Conservation (phyloP, 1,140 invertebrate genomes). For the Drosophila pallidifrons region DNA sequence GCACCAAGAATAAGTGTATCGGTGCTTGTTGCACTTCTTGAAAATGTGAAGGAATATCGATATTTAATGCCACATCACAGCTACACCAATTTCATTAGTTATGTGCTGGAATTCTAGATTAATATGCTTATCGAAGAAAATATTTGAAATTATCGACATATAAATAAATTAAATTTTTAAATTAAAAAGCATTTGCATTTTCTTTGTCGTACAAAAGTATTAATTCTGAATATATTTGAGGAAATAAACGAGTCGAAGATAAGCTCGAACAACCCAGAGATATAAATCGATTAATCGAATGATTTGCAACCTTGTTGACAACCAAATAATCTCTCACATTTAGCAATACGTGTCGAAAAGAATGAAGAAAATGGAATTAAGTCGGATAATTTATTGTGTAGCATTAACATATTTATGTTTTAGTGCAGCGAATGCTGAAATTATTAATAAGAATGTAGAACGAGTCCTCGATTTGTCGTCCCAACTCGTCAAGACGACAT, state of each 20-base stretch:
- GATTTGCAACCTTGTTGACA: neutral
- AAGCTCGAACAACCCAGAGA: neutral
- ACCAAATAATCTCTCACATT: slow-evolving; percentile 6
- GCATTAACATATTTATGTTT: slow-evolving; percentile 20
- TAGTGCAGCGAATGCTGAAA: slow-evolving; percentile 74
- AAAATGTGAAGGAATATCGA: neutral
- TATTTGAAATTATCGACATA: no score
- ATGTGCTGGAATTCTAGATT: neutral
- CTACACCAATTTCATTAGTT: neutral
- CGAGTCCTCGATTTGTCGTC: slow-evolving; percentile 94
- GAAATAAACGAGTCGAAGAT: neutral
- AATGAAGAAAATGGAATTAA: slow-evolving; percentile 27
- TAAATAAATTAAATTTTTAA: no score
- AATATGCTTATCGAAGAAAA: no score
- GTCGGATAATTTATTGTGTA: slow-evolving; percentile 13
- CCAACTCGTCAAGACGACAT: slow-evolving; percentile 94
- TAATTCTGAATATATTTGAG: no score
- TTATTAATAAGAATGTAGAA: slow-evolving; percentile 93
- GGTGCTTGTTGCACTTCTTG: slow-evolving; percentile 1
- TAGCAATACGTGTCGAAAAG: slow-evolving; percentile 39
- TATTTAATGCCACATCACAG: neutral
- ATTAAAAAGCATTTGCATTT: no score
- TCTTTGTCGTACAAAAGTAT: no score
- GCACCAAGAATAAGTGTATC: slow-evolving; percentile 10
- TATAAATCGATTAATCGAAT: slow-evolving; percentile 1